Conservation (phyloP, 2,797 vertebrate species). For the Coendou prehensilis region DNA sequence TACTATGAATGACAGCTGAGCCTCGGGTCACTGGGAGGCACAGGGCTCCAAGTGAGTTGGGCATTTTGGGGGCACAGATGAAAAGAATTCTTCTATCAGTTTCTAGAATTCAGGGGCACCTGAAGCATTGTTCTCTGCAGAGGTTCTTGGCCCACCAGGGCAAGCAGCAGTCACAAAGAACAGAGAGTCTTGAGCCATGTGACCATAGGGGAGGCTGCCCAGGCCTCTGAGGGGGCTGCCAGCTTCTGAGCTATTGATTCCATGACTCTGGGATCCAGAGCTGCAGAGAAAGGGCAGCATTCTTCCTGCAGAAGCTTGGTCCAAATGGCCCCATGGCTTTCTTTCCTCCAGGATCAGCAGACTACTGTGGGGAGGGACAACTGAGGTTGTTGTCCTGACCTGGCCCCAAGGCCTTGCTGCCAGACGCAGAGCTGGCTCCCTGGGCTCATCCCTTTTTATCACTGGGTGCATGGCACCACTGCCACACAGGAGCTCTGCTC, state of each 20-base stretch:
- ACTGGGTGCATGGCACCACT: neutral
- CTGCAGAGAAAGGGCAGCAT: conserved; percentile 82
- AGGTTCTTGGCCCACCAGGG: conserved; percentile 55
- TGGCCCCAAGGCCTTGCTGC: conserved; percentile 65
- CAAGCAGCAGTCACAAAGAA: conserved; percentile 80
- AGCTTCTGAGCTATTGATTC: conserved; percentile 82
- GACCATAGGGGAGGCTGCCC: conserved; percentile 75
- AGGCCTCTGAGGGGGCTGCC: conserved; percentile 74
- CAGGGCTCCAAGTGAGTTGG: conserved; percentile 46
- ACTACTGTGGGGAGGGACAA: conserved; percentile 82
- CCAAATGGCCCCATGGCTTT: conserved; percentile 75
- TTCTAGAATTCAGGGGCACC: conserved; percentile 66
- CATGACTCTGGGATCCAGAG: conserved; percentile 75
- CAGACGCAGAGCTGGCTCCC: conserved; percentile 66
- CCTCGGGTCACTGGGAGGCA: neutral
- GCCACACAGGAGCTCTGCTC: neutral
- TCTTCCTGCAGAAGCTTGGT: conserved; percentile 72
- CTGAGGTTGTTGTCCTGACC: conserved; percentile 80
- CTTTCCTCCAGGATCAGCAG: conserved; percentile 79
- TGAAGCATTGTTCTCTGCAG: conserved; percentile 74
- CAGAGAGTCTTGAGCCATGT: conserved; percentile 80
- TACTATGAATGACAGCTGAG: conserved; percentile 21
- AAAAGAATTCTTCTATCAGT: conserved; percentile 43
- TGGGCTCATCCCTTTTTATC: conserved; percentile 3
- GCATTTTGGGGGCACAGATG: neutral